Evolutionary conservation across 2,113 vertebrate species (phyloP), one percentile per base, ranked within the genome.

Genomic region (Menura novaehollandiae): DNA sequence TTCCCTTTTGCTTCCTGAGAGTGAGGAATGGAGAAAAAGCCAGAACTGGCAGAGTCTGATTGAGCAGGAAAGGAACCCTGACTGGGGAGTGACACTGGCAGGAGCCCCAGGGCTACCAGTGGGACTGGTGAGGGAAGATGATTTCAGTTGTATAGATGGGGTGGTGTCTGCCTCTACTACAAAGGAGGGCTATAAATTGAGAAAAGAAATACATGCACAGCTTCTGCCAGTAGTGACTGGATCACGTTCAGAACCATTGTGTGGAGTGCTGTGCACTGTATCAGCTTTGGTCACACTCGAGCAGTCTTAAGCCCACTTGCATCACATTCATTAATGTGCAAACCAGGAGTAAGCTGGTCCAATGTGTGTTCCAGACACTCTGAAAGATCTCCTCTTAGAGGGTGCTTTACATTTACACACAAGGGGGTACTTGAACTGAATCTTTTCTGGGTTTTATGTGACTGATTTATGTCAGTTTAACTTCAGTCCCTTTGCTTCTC

Each of bases 1-100:
- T 85, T 87, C 69, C 23, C 14, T 81, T 95, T 95, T 58, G 9
- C 26, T 92, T 89, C 56, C 81, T 73, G 41, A 43, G 32, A 58
- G 7, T 2, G 12, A 87, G 53, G 30, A 89, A 89, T 26, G 14
- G 67, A 64, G 43, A 35, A 63, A 67, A 78, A 85, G 10, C 4
- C 52, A 68, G 47, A 87, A 49, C 5, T 62, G 41, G 12, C 39
- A 83, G 67, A 37, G 26, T 49, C 11, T 0, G 1, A 73, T 24
- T 0, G 4, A 86, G 71, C 13, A 66, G 30, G 11, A 43, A 86
- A 59, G 51, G 37, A 97, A 12, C 24, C 4, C 35, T 68, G n/a
- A 0, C 0, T 27, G 19, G 27, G 28, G 6, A 93, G 28, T 39
- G 67, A 51, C 30, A 15, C 6, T 43, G 73, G 39, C 1, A 5